Conservation (phyloP, 2,888 invertebrate genomes). For the Epirrhoe alternata region DNA sequence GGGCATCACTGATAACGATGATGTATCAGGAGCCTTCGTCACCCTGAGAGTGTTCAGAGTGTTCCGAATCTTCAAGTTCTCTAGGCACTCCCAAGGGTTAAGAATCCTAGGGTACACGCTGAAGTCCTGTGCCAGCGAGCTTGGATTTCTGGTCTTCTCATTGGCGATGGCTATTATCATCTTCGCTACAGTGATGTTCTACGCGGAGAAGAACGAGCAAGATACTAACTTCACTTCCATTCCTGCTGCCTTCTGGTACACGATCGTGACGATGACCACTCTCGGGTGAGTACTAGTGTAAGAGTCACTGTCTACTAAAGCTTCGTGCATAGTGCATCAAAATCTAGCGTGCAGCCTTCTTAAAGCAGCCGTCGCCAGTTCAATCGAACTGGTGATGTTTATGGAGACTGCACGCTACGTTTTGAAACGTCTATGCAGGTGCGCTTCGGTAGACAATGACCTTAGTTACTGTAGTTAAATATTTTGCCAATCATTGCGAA, state of each 20-base stretch:
- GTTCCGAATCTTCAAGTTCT: constrained; percentile 99
- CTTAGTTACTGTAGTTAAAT: constrained; percentile 21
- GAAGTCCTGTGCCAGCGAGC: constrained; percentile 99
- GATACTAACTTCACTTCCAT: constrained; percentile 99
- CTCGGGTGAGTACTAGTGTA: constrained; percentile 92
- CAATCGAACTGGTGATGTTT: constrained; percentile 21
- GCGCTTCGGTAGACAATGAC: constrained; percentile 34
- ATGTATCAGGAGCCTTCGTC: constrained; percentile 99
- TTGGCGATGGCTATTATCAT: constrained; percentile 99
- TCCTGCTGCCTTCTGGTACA: constrained; percentile 99
- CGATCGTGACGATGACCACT: constrained; percentile 99
- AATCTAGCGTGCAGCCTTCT: constrained; percentile 31
- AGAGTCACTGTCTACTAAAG: constrained; percentile 30
- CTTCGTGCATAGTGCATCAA: constrained; percentile 34
- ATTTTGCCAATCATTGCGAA: constrained; percentile 20
- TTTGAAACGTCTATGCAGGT: constrained; percentile 35
- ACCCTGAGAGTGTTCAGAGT: constrained; percentile 99
- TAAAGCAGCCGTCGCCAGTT: constrained; percentile 24
- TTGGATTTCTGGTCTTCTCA: constrained; percentile 99
- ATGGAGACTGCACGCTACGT: constrained; percentile 32
- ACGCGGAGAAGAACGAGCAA: constrained; percentile 99
- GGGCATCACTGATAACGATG: constrained; percentile 98
- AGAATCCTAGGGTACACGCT: constrained; percentile 99
- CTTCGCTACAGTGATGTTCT: constrained; percentile 99
- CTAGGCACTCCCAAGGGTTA: constrained; percentile 99